Evolutionary conservation across 1,140 invertebrate genomes (phyloP), one percentile per base, ranked within the genome.

Genomic region (Asobara japonica): DNA sequence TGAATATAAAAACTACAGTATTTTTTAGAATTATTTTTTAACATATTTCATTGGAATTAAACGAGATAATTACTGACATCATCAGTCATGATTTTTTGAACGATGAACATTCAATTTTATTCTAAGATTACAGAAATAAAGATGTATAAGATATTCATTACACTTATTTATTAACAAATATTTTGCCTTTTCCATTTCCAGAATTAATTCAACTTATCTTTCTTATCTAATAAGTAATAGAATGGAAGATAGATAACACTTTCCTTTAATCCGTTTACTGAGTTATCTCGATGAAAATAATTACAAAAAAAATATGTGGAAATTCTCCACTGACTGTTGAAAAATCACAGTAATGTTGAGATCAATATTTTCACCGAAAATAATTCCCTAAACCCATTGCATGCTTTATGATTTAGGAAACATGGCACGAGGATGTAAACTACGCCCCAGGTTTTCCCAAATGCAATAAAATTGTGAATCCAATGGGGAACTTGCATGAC

Each of bases 1-100:
- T 25, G 51, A 25, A 56, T 56, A 41, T 45, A 22, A 29, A 18
- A 66, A 65, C 62, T 69, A 69, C 72, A 74, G 72, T 74, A 74
- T 74, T 74, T 74, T 69, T 64, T 69, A 69, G 41, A 74, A 45
- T 65, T 74, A 69, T 74, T 74, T 74, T 74, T 36, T 73, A 73
- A 65, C 61, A 74, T 65, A 36, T 48, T 31, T 65, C 29, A 60
- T 56, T 69, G 45, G 60, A 31, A 51, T 31, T 33, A 27, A 56
- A 25, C 11, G 51, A 56, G 22, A 56, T 56, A 11, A 25, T 56
- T 56, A 56, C 25, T 56, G 22, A 56, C 22, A 16, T 69, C 69
- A 56, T 71, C 33, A 27, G 48, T 29, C 29, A 22, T 31, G 30
- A 65, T 18, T 48, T 33, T 51, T 65, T 7, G 38, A 56, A 65